Evolutionary conservation across 92 coral and sea anemone species (phyloP), one percentile per base, ranked within the genome.

Genomic region (Umimayanthus chanpuru): DNA sequence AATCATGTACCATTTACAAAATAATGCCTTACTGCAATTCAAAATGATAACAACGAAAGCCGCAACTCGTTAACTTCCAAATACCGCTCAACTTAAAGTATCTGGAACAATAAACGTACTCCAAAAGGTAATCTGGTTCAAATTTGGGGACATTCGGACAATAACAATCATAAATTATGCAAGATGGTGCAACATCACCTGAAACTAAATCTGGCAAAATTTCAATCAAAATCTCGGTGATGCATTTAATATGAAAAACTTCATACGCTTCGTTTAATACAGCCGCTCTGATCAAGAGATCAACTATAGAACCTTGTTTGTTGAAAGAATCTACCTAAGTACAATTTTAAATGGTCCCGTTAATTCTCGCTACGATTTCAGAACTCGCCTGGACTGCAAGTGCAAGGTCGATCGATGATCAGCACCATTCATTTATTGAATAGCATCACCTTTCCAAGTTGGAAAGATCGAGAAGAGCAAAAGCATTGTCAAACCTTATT

Each of bases 141-240:
- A 73, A 25, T 73, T 36, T 32, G 78, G 5, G 78, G 23, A 36
- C n/a, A n/a, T n/a, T n/a, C n/a, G n/a, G n/a, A n/a, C 9, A 73
- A 15, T 6, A 73, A 75, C 20, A 9, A 16, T 75, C 25, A 75
- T 75, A 75, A 75, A 75, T 75, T 75, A 75, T 73, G 77, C 77
- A 73, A 20, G n/a, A 73, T 73, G 77, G 77, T 73, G 77, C 77
- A 30, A 32, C 44, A 39, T 36, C n/a, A 18, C 7, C 47, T 36
- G 23, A 50, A 8, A 75, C 28, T 18, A 61, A 61, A 61, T 61
- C 79, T 75, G 79, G 47, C 41, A 75, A 38, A 26, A 18, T 74
- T 38, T 39, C 47, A 74, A 39, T 3, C n/a, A 50, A 74, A 32
- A 6, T 74, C 23, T 15, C 39, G 68, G 25, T 53, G 18, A 53